Base-by-base conservation (phyloP, 2,797 vertebrate genomes). In the Ptychadena robeensis region DNA sequence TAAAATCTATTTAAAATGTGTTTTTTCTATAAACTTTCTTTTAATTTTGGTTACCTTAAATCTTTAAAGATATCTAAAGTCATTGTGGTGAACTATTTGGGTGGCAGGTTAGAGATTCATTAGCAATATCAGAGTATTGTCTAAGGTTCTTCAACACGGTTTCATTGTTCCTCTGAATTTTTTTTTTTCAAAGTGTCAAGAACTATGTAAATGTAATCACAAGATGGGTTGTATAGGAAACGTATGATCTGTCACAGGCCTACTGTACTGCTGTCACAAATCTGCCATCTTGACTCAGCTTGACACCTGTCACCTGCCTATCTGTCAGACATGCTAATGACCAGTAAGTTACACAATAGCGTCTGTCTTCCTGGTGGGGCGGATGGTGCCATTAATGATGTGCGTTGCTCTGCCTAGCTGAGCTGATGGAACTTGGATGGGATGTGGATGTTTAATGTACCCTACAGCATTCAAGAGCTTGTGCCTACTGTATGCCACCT, bases 221-320 rank as follows among this genome's bases (percentile, higher is more conserved):
- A 3, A 3, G 32, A 57, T 37, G 59, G 75, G 64, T 12, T 28
- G 27, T 31, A 25, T 2, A 38, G 34, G 12, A 28, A 37, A 35
- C 34, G 12, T 53, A 28, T 15, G 38, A 68, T 68, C 75, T 68
- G 76, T 77, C 74, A 77, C 12, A 15, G 64, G 12, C n/a, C n/a
- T 59, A 30, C 53, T 15, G 53, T 15, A n/a, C 34, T 12, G 28
- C 64, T 68, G 64, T 69, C 76, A 68, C 34, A 32, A 32, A 68
- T 61, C 75, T 79, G 69, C 76, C 76, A 79, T 30, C 37, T 34
- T 83, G 81, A 27, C 59, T 38, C 69, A 57, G 40, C 68, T 18
- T 72, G 75, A 83, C 70, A 67, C 75, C 75, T 79, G 82, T 73
- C 82, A 83, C 32, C 68, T 73, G 76, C 68, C 69, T 30, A 57